Evolutionary conservation across 2,797 vertebrate genomes (phyloP).

Genomic region (Basileuterus tristriatus): DNA sequence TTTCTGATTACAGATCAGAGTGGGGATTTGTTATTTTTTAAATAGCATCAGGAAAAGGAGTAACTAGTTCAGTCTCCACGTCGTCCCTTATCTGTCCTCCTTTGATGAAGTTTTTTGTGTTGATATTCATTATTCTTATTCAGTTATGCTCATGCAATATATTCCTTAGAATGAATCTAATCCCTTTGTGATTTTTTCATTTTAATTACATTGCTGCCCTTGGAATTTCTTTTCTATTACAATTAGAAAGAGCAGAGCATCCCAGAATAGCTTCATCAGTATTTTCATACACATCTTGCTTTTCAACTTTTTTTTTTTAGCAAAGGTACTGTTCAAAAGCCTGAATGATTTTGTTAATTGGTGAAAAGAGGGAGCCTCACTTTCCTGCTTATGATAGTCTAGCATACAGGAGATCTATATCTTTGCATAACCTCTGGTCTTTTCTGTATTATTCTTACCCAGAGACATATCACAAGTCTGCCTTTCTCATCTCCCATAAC

Average conservation of each 20-base stretch:
- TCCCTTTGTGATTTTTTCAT: neutral
- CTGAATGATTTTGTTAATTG: neutral
- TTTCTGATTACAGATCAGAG: neutral
- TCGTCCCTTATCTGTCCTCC: neutral
- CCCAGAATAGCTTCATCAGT: neutral
- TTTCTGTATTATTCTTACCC: neutral
- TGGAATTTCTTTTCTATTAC: neutral
- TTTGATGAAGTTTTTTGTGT: neutral
- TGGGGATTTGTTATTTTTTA: neutral
- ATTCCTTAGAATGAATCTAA: neutral
- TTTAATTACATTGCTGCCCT: conserved; percentile 10
- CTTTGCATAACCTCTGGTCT: neutral
- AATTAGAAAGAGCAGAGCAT: neutral
- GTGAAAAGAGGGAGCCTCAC: neutral
- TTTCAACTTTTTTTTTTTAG: neutral
- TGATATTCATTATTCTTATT: neutral
- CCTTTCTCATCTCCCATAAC: neutral
- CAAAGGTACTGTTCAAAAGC: neutral
- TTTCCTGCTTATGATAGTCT: neutral
- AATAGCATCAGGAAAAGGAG: neutral
- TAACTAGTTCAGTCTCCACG: neutral
- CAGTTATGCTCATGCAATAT: neutral
- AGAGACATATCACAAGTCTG: neutral
- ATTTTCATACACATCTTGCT: neutral
- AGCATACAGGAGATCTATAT: neutral